Percentiles rank a stretch among this genome's conserved stretches.
Evolutionary conservation across 2,113 vertebrate species (phyloP).

Genomic region (Hemicordylus capensis): DNA sequence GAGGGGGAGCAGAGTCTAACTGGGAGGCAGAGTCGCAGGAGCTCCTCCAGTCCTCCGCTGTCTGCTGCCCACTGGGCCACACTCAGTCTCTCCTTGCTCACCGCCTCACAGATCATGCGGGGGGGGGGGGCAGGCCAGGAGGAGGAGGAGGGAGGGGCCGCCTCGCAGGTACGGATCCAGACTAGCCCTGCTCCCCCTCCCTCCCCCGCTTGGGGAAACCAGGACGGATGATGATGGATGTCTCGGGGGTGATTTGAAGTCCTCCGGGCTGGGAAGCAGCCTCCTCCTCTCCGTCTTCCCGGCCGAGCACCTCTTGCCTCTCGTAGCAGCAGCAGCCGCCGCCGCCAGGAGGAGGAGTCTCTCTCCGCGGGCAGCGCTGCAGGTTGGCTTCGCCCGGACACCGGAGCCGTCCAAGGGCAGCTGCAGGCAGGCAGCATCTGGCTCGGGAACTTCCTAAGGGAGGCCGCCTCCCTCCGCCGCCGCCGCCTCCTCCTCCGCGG

Average conservation of each 20-base stretch:
- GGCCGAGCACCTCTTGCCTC: not conserved
- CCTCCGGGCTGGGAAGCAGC: no score
- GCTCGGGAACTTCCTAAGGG: conserved; percentile 68
- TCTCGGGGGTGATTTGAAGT: not conserved
- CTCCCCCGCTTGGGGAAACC: not conserved
- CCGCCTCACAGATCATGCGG: not conserved
- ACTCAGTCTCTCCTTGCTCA: not conserved
- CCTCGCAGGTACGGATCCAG: no score
- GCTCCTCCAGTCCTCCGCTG: no score
- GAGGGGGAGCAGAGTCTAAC: no score
- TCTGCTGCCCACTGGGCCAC: not conserved
- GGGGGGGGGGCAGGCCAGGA: no score
- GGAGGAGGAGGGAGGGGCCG: no score
- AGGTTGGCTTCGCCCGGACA: not conserved
- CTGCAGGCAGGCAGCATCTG: conserved; percentile 48
- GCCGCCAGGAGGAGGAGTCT: no score
- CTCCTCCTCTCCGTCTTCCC: not conserved
- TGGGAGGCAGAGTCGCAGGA: no score
- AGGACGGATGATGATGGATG: no score
- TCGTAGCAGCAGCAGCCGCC: no score
- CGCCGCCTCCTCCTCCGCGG: no score
- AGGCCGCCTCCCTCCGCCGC: conserved; percentile 64
- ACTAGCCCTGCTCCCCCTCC: no score
- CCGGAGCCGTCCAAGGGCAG: not conserved
- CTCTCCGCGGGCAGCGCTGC: not conserved